A percentile compares a stretch with the other conserved stretches of the same genome.
Conservation (phyloP, 2,113 vertebrate genomes). For the Brachyistius frenatus region DNA sequence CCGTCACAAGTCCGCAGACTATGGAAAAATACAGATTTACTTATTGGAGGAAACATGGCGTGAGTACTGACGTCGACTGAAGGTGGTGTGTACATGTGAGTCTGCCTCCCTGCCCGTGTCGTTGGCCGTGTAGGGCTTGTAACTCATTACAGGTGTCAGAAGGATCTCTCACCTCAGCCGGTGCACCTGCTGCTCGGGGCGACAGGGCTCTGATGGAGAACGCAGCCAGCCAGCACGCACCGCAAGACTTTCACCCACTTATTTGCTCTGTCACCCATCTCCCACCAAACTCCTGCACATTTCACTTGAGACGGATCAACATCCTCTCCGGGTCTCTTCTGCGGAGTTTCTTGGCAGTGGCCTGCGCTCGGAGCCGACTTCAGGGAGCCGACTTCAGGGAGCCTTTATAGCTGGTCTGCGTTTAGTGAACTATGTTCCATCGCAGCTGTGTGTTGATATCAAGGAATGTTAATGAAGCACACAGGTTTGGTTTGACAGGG, state of each 20-base stretch:
- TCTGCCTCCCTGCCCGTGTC: constrained; percentile 8
- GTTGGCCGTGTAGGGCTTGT: constrained; percentile 38
- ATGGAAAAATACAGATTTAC: neutral
- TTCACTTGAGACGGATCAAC: constrained; percentile 12
- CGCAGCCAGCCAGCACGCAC: constrained; percentile 8
- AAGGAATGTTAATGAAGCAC: constrained; percentile 41
- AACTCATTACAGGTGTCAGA: constrained; percentile 67
- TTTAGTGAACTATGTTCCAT: constrained; percentile 60
- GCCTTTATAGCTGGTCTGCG: constrained; percentile 56
- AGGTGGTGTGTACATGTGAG: neutral
- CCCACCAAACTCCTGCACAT: neutral
- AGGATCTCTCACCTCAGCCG: constrained; percentile 54
- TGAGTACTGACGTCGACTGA: neutral
- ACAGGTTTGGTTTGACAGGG: constrained; percentile 15
- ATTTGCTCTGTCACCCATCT: constrained; percentile 1
- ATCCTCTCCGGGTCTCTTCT: constrained; percentile 3
- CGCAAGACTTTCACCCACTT: constrained; percentile 24
- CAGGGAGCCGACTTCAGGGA: constrained; percentile 37
- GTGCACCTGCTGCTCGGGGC: constrained; percentile 57
- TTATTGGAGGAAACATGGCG: neutral
- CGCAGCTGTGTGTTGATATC: constrained; percentile 49
- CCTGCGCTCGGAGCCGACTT: neutral
- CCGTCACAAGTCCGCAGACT: constrained; percentile 3
- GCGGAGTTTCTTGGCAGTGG: constrained; percentile 35
- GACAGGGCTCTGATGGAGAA: constrained; percentile 29